Evolutionary conservation across 1,140 invertebrate species (phyloP).

Genomic region (Branchinecta lindahli): DNA sequence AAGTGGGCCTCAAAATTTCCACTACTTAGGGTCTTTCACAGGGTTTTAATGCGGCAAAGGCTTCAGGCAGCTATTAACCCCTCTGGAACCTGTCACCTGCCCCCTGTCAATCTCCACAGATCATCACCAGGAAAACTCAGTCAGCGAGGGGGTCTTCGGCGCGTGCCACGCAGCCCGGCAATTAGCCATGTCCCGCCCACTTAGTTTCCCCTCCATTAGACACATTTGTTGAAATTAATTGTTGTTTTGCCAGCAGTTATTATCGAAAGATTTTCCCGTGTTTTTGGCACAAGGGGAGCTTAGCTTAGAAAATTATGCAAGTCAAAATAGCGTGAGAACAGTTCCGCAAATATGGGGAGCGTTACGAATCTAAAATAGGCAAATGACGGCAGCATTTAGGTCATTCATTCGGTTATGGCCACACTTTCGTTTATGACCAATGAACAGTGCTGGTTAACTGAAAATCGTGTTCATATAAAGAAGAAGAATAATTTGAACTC

Average conservation of each 20-base stretch:
- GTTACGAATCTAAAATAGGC: no score
- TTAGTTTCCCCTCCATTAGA: constrained; percentile 8
- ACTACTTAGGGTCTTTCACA: no score
- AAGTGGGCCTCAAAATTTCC: no score
- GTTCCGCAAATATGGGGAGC: neutral
- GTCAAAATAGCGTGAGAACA: neutral
- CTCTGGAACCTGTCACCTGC: neutral
- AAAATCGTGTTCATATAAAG: no score
- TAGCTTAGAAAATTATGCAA: neutral
- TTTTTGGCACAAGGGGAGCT: neutral
- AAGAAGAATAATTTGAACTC: no score
- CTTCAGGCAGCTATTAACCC: neutral
- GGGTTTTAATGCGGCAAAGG: no score
- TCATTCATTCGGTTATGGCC: no score
- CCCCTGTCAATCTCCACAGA: neutral
- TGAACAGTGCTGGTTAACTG: no score
- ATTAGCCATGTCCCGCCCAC: constrained; percentile 7
- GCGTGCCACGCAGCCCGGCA: neutral
- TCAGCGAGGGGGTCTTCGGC: neutral
- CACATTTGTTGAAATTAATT: constrained; percentile 1
- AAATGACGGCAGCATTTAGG: no score
- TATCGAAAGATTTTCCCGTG: neutral
- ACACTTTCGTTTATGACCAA: no score
- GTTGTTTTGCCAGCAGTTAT: constrained; percentile 6
- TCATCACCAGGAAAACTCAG: neutral